Evolutionary conservation across 2,797 vertebrate species (phyloP), one percentile per base, ranked within the genome.

Genomic region (Muscicapa comitata): DNA sequence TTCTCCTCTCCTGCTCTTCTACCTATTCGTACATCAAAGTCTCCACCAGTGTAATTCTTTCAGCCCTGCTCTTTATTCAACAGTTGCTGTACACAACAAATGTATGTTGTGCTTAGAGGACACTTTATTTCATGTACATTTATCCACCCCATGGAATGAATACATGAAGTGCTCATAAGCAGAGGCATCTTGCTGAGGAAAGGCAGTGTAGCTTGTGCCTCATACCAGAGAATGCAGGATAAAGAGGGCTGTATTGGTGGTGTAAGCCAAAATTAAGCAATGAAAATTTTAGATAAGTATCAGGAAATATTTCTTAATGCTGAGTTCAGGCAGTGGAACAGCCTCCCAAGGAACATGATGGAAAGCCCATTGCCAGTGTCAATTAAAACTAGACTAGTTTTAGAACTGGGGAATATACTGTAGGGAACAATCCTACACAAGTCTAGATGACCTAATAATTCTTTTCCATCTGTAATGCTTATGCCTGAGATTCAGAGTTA

Each of bases 21-120:
- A 88, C 83, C 66, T 88, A 37, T 94, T 91, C 43, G 72, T 96
- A 63, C 90, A 93, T 97, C 95, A 97, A 90, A 88, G 78, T 85
- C 92, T 93, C 76, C 73, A 75, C 26, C 37, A 92, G 40, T 96
- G 96, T 95, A 96, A 97, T 96, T 97, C 94, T 97, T 97, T 89
- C 78, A 83, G 68, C 63, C 59, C 65, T 80, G 65, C 83, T 96
- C 88, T 97, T 96, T 97, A 97, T 97, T 96, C 96, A 96, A 63
- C 70, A 74, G 74, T 86, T 97, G 71, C 79, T 81, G 68, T 86
- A 93, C 76, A 88, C 95, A 97, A 96, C 90, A 96, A 97, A 96
- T 95, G 75, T 67, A 62, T 80, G 90, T 92, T 88, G 54, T 88
- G 80, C 47, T 95, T 47, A 90, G 91, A 95, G 79, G 79, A 70